phyloP scores from a whole-genome alignment of 2,888 invertebrate genomes.

The Micoletzkya japonica region DNA sequence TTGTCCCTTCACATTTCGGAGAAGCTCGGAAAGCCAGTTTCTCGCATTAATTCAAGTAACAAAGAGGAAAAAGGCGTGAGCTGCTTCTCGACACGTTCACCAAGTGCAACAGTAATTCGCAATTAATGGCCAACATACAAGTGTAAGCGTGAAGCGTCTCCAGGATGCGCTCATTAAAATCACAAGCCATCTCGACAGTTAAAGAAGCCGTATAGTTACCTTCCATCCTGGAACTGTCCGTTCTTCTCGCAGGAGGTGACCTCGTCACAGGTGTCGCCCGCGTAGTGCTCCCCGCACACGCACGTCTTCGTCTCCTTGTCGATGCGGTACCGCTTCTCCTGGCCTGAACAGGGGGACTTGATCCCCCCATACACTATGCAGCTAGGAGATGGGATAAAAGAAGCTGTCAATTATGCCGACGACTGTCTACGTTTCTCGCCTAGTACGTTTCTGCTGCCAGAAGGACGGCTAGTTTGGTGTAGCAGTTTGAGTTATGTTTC shows the following conservation, averaged over 20 bases:
- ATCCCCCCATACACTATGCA: not conserved
- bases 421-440: not conserved
- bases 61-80: no score
- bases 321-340: constrained; percentile 38
- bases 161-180: no score
- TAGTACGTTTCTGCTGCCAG: not conserved
- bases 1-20: no score
- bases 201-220: constrained; percentile 10
- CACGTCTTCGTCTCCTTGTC: constrained; percentile 5
- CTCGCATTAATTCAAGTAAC: no score
- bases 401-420: not conserved
- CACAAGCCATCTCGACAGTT: no score
- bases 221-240: constrained; percentile 47
- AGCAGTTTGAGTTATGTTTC: not conserved
- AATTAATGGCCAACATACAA: no score
- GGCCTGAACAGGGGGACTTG: constrained; percentile 13
- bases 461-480: not conserved
- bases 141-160: no score
- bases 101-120: no score
- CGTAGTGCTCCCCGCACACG: constrained; percentile 8
- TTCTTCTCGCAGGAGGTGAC: constrained; percentile 42
- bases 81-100: no score
- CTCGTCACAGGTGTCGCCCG: constrained; percentile 54
- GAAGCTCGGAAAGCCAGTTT: no score
- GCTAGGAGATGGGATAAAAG: not conserved